Conservation (phyloP, 2,113 vertebrate genomes). For the Ceuthmochares aereus region DNA sequence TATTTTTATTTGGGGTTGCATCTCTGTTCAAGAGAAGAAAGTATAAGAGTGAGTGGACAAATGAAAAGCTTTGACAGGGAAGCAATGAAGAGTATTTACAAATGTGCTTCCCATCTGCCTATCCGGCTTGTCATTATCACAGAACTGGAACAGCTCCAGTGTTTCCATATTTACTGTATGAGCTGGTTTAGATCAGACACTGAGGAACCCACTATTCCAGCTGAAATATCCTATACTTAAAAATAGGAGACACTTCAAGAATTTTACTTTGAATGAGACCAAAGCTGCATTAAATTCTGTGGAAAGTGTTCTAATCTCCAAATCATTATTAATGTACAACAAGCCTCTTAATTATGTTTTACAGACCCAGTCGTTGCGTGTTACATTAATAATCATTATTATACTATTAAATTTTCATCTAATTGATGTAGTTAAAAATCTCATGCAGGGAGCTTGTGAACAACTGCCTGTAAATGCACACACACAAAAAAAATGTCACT, state of each 20-base stretch:
- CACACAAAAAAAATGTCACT: conserved; percentile 10
- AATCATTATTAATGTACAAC: background rate
- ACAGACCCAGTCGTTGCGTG: background rate
- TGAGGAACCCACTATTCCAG: background rate
- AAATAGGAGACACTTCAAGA: background rate
- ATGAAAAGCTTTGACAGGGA: background rate
- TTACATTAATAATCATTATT: background rate
- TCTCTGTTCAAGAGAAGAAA: background rate
- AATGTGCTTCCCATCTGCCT: background rate
- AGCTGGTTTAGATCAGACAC: background rate
- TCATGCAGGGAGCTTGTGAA: background rate
- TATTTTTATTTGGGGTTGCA: background rate
- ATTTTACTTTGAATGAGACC: background rate
- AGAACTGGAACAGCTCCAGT: background rate
- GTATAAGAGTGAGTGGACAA: background rate
- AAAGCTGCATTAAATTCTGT: conserved; percentile 7
- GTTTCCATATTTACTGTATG: background rate
- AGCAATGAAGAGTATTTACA: background rate
- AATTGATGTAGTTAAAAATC: background rate
- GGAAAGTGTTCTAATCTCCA: background rate
- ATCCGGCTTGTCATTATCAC: background rate
- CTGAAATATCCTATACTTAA: background rate
- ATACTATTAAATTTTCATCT: background rate
- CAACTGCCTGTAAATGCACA: background rate
- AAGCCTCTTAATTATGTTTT: background rate